Evolutionary conservation across 2,888 invertebrate genomes (phyloP), one percentile per base, ranked within the genome.

Genomic region (Arrhopalites spinosus): DNA sequence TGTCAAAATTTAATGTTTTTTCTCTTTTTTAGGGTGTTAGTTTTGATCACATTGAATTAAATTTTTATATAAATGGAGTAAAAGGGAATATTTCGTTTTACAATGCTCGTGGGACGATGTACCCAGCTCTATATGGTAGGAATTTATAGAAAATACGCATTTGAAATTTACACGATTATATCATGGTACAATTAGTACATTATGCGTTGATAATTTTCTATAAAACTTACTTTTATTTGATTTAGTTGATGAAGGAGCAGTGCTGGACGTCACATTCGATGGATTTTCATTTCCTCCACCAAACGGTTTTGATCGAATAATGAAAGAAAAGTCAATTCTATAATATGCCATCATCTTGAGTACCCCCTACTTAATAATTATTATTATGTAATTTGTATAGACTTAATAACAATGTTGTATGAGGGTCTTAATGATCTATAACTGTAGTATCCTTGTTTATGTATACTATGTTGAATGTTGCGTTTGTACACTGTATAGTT

Each of bases 221-320:
- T 47, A 29, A 36, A 36, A 36, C 11, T 43, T 47, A 20, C 67
- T 15, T 47, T 13, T 11, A 13, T 59, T 72, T 76, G 47, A 23
- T 29, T 76, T 88, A 95, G 98, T 98, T 84, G 98, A 98, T 84
- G 96, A 98, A 85, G 98, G 98, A 81, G 98, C 98, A 36, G 97
- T 98, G 83, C 86, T 99, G 87, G 99, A 99, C 86, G 91, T 97
- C 80, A 92, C 95, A 84, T 90, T 98, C 85, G 94, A 94, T 83
- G 93, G 93, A 85, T 97, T 98, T 86, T 89, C 90, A 81, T 91
- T 93, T 85, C 89, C 91, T 0, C 92, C 93, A 50, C 92, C 93
- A 45, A 88, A 90, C 70, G 98, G 97, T 53, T 98, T 93, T 85
- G 96, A 97, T 83, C 93, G 93, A 86, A 97, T 98, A 81, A 94